phyloP scores from a whole-genome alignment of 1,140 invertebrate genomes.

The Pectinophora gossypiella region DNA sequence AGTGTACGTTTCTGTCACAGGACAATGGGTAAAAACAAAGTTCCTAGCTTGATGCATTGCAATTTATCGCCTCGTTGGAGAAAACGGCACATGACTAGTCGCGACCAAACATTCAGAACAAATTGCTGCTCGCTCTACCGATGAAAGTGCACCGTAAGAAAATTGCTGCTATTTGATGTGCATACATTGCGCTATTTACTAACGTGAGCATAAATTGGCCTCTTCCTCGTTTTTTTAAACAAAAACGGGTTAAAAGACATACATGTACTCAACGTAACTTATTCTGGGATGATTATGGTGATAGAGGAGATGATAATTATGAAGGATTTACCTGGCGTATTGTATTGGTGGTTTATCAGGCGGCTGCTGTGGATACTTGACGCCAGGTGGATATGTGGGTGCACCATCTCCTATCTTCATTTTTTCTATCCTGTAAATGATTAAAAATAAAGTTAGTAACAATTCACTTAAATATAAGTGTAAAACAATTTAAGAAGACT shows the following conservation, averaged over 20 bases:
- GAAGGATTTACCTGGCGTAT: constrained; percentile 38
- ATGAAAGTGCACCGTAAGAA: constrained; percentile 30
- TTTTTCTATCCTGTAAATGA: constrained; percentile 76
- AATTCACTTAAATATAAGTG: neutral
- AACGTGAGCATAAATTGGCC: too few species aligned
- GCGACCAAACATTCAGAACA: constrained; percentile 33
- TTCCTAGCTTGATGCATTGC: constrained; percentile 9
- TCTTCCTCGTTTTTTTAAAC: too few species aligned
- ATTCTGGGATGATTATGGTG: too few species aligned
- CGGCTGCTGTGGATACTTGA: constrained; percentile 32
- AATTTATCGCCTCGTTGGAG: constrained; percentile 36
- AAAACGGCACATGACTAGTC: constrained; percentile 22
- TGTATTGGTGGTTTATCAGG: constrained; percentile 24
- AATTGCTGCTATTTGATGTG: constrained; percentile 17
- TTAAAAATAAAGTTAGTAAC: neutral
- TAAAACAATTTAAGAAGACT: constrained; percentile 30
- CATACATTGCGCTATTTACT: neutral
- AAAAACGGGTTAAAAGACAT: too few species aligned
- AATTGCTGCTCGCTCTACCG: constrained; percentile 39
- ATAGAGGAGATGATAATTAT: too few species aligned
- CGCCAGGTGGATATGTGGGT: constrained; percentile 65
- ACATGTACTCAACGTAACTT: too few species aligned
- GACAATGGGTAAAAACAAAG: neutral
- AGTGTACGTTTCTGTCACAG: neutral
- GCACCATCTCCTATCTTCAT: constrained; percentile 67